These are phyloP conservation scores for Daboia siamensis DNA, from an alignment of 2,113 vertebrate species.

Conservation along the genomic window DNA sequence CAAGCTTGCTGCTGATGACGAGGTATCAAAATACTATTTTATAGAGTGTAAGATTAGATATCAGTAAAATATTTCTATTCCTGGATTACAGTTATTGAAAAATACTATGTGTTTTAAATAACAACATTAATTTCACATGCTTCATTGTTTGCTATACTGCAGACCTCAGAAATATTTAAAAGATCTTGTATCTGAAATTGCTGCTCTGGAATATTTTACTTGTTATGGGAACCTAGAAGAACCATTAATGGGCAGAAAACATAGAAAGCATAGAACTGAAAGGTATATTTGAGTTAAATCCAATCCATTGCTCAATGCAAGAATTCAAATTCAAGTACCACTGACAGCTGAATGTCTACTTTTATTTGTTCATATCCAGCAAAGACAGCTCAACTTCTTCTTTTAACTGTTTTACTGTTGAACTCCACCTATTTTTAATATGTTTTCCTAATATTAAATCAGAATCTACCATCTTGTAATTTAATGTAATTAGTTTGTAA, in stretches of 20 bases:
- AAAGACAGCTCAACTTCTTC: not conserved
- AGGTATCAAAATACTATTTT: not conserved
- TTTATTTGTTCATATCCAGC: no score
- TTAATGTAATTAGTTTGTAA: not conserved
- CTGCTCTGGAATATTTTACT: not conserved
- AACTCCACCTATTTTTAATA: not conserved
- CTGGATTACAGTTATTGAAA: not conserved
- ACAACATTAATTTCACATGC: not conserved
- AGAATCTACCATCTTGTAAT: not conserved
- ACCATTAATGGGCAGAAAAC: not conserved
- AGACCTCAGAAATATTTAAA: not conserved
- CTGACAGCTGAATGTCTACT: no score
- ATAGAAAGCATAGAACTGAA: not conserved
- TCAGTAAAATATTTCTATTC: not conserved
- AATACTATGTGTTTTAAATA: not conserved
- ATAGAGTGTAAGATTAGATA: not conserved
- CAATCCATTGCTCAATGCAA: not conserved
- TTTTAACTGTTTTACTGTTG: not conserved
- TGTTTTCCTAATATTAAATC: not conserved
- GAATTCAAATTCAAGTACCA: not conserved
- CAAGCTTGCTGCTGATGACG: not conserved
- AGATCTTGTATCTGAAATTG: not conserved
- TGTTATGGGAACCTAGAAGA: not conserved
- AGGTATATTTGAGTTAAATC: not conserved
- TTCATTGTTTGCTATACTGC: not conserved